These are phyloP conservation scores for Brachypteracias leptosomus DNA, from an alignment of 2,113 vertebrate genomes.

Conservation along the genomic window DNA sequence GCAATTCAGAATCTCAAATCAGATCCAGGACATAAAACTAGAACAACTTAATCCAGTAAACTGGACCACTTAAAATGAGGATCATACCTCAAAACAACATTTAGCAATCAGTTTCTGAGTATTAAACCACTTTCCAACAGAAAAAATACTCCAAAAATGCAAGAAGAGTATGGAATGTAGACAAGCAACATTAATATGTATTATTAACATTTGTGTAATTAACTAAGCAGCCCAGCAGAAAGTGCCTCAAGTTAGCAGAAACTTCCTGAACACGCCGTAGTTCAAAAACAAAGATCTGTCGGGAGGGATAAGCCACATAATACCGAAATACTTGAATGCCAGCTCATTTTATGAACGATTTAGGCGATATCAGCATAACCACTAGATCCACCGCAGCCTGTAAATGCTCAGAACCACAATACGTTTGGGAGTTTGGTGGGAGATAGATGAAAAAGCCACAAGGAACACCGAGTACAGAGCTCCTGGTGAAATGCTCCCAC, in stretches of 20 bases:
- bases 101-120: neutral
- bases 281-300: neutral
- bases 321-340: neutral
- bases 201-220: neutral
- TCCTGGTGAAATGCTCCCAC: neutral
- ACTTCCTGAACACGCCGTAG: neutral
- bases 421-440: accelerated
- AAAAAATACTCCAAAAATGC: neutral
- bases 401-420: accelerated
- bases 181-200: neutral
- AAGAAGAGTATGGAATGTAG: neutral
- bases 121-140: neutral
- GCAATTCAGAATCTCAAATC: neutral
- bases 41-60: neutral
- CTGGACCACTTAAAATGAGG: neutral
- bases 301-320: neutral
- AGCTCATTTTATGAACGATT: neutral
- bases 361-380: accelerated
- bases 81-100: neutral
- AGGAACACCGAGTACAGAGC: accelerated
- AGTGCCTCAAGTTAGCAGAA: neutral
- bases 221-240: neutral
- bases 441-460: neutral
- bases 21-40: neutral
- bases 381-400: neutral